Evolutionary conservation across 2,888 invertebrate species (phyloP), one percentile per base, ranked within the genome.

Genomic region (Troglohyphantes excavatus): DNA sequence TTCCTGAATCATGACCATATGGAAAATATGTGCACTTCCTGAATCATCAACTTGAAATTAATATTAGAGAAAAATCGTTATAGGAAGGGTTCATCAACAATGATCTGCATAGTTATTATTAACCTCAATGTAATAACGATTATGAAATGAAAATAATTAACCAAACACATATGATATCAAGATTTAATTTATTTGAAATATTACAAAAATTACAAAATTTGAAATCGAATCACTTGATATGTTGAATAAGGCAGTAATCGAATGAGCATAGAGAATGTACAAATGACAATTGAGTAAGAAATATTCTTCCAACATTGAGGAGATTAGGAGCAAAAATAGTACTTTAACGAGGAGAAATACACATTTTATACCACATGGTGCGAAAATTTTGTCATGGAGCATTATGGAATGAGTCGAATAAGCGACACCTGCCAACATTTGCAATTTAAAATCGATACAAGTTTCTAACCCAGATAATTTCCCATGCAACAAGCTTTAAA

Each of bases 121-220:
- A n/a, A n/a, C n/a, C n/a, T n/a, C n/a, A n/a, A n/a, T n/a, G n/a
- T n/a, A n/a, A n/a, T n/a, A n/a, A n/a, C n/a, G n/a, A n/a, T n/a
- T n/a, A n/a, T 17, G 43, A 21, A 23, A 7, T 7, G 0, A 73
- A 2, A 26, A 29, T 73, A 59, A 27, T 1, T 19, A 43, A 29
- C 33, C 63, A 68, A 53, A 65, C 53, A 53, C 75, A 82, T 75
- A 63, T 79, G 84, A 85, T 90, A 85, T 90, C 85, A 90, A 90
- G 84, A 85, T 84, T 84, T 85, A 90, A 90, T 90, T 90, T 90
- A 90, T 90, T 90, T 90, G 70, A 90, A 84, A 90, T 81, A 85
- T 90, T 90, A 90, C 90, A 90, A 90, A 90, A 90, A 79, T 90
- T 90, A 85, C 90, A 90, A 90, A 89, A 90, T 90, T 85, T 90